A percentile compares a stretch with the other conserved stretches of the same genome.
Evolutionary conservation across 2,888 invertebrate species (phyloP).

Genomic region (Deilephila porcellus): DNA sequence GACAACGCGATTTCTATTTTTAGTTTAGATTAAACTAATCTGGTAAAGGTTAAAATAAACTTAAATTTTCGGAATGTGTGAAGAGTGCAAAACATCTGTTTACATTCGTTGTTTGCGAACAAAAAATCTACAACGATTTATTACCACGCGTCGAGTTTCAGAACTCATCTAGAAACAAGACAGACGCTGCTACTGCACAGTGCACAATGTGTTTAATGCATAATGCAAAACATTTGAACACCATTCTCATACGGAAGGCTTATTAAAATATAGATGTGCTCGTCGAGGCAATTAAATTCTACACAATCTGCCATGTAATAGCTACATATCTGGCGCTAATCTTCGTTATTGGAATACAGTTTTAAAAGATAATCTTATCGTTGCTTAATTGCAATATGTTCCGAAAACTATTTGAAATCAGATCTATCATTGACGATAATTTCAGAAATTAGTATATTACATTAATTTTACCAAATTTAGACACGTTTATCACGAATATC

Average conservation of each 20-base stretch:
- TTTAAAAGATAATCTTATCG: slow-evolving; percentile 1
- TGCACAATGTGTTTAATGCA: not conserved
- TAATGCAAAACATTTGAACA: slow-evolving; percentile 1
- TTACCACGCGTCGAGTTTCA: slow-evolving; percentile 33
- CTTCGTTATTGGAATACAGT: not conserved
- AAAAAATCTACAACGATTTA: slow-evolving; percentile 52
- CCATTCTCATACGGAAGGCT: not conserved
- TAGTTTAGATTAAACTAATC: not conserved
- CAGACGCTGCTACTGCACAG: slow-evolving; percentile 4
- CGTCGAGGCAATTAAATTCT: not conserved
- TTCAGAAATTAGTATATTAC: slow-evolving; percentile 4
- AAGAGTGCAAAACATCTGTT: slow-evolving; percentile 53
- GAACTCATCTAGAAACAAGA: slow-evolving; percentile 34
- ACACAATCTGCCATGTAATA: slow-evolving; percentile 2
- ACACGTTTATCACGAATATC: not conserved
- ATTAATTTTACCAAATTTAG: not conserved
- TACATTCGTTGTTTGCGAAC: slow-evolving; percentile 44
- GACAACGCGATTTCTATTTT: not conserved
- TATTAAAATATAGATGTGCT: slow-evolving; percentile 13
- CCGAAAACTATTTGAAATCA: not conserved
- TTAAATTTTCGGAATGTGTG: slow-evolving; percentile 4
- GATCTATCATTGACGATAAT: not conserved
- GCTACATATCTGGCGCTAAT: not conserved
- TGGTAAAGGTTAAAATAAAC: not conserved
- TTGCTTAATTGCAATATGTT: slow-evolving; percentile 12